Evolutionary conservation across 1,140 invertebrate species (phyloP).

Genomic region (Anoplolepis gracilipes): DNA sequence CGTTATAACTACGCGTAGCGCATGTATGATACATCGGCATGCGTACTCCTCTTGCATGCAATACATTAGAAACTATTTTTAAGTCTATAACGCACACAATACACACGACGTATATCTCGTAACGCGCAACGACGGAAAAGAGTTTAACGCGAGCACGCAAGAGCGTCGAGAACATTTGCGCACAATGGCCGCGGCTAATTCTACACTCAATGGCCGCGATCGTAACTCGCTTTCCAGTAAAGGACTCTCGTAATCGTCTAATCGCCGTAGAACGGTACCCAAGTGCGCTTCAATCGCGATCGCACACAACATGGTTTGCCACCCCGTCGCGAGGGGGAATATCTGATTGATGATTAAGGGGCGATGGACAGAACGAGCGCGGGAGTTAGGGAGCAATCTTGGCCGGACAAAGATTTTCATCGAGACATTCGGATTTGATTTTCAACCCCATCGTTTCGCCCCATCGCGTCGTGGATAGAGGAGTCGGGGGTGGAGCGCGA

Average conservation of each 20-base stretch:
- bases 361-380: slow-evolving; percentile 3
- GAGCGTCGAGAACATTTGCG: slow-evolving; percentile 29
- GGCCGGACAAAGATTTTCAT: slow-evolving; percentile 59
- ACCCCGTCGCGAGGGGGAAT: slow-evolving; percentile 32
- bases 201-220: slow-evolving; percentile 46
- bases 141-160: slow-evolving; percentile 35
- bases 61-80: slow-evolving; percentile 56
- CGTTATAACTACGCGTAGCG: slow-evolving; percentile 35
- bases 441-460: slow-evolving; percentile 77
- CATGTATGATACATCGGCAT: slow-evolving; percentile 45
- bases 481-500: not conserved
- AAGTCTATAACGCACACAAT: slow-evolving; percentile 31
- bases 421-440: slow-evolving; percentile 76
- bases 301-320: slow-evolving; percentile 29
- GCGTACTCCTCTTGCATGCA: slow-evolving; percentile 22
- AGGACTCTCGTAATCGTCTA: slow-evolving; percentile 67
- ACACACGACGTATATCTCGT: not conserved
- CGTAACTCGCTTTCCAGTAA: slow-evolving; percentile 60
- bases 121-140: slow-evolving; percentile 15
- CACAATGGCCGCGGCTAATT: slow-evolving; percentile 65
- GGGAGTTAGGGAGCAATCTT: slow-evolving; percentile 61
- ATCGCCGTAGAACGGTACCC: slow-evolving; percentile 54
- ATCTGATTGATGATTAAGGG: slow-evolving; percentile 62
- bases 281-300: slow-evolving; percentile 55
- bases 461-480: slow-evolving; percentile 1